Evolutionary conservation across 2,797 vertebrate genomes (phyloP).

Genomic region (Stomatorhinus walkeri): DNA sequence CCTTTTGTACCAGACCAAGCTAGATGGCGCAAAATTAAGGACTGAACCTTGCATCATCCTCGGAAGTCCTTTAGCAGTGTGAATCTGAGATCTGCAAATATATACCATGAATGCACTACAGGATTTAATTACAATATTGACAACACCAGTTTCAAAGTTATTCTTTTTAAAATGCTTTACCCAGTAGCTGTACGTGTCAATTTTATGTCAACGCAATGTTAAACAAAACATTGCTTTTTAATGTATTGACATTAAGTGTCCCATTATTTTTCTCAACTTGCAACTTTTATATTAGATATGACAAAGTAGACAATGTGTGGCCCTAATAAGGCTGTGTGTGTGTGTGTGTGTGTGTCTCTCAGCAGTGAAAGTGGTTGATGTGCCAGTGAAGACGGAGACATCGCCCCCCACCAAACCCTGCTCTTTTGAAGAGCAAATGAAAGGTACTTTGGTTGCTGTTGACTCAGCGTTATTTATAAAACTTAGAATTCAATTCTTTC

Average conservation of each 20-base stretch:
- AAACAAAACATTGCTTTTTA: not conserved
- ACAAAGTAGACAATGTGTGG: not conserved
- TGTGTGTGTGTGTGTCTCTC: not conserved
- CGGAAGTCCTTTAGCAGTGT: not conserved
- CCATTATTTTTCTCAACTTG: not conserved
- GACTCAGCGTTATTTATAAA: not conserved
- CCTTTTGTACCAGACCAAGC: not conserved
- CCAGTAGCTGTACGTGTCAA: not conserved
- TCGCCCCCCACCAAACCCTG: constrained; percentile 83
- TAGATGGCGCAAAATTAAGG: not conserved
- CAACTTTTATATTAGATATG: not conserved
- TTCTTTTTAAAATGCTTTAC: not conserved
- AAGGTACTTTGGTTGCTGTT: constrained; percentile 17
- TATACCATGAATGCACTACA: not conserved
- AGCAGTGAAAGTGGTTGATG: constrained; percentile 70
- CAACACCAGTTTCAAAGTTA: not conserved
- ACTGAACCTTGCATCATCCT: not conserved
- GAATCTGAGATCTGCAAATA: not conserved
- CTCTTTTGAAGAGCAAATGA: constrained; percentile 77
- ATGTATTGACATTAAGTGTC: not conserved
- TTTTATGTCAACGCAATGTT: not conserved
- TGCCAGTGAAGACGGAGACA: constrained; percentile 88
- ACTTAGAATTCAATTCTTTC: not conserved
- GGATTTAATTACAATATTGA: not conserved
- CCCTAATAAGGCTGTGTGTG: not conserved